A percentile compares a stretch with the other conserved stretches of the same genome.
phyloP scores from a whole-genome alignment of 2,113 vertebrate species.

The Indicator indicator region DNA sequence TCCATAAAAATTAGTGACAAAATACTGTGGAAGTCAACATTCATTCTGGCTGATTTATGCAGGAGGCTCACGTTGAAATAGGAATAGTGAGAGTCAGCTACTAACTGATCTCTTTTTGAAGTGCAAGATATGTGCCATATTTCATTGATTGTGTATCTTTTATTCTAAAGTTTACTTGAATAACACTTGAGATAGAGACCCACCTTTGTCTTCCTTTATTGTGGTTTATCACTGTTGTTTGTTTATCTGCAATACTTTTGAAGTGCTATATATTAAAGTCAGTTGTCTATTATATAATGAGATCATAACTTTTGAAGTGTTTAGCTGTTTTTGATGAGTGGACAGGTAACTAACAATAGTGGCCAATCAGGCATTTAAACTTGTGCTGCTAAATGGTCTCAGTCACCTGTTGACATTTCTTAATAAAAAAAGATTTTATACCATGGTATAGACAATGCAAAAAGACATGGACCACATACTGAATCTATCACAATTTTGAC shows the following conservation, averaged over 20 bases:
- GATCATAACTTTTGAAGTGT: background rate
- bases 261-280: background rate
- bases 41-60: background rate
- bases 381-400: background rate
- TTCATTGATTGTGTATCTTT: background rate
- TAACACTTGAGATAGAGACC: background rate
- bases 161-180: background rate
- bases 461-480: background rate
- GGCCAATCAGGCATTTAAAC: background rate
- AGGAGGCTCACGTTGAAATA: background rate
- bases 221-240: background rate
- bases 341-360: background rate
- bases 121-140: background rate
- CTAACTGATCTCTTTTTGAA: background rate
- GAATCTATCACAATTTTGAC: background rate
- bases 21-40: background rate
- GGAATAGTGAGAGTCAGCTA: background rate
- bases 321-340: background rate
- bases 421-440: background rate
- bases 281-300: background rate
- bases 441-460: accelerated
- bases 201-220: background rate
- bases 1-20: background rate
- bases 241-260: background rate
- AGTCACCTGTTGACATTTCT: background rate